A percentile compares a stretch with the other conserved stretches of the same genome.
Evolutionary conservation across 2,888 invertebrate genomes (phyloP).

Genomic region (Buathra laborator): DNA sequence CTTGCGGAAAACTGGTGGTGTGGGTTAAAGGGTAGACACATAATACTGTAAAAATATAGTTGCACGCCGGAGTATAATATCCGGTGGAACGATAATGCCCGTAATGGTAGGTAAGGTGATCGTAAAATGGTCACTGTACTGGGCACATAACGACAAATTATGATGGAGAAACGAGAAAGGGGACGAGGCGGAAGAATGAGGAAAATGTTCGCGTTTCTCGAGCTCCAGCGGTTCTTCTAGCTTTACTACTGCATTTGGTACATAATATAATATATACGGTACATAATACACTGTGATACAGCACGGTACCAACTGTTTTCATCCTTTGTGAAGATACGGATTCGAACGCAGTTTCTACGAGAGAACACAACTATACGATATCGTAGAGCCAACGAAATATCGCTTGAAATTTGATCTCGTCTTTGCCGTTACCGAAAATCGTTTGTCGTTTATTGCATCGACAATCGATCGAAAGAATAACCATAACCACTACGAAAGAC

Average conservation of each 20-base stretch:
- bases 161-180: slow-evolving; percentile 20
- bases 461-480: slow-evolving; percentile 5
- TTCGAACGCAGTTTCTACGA: neutral
- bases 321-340: neutral
- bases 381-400: neutral
- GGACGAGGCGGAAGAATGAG: neutral
- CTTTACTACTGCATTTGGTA: slow-evolving; percentile 14
- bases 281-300: slow-evolving; percentile 11
- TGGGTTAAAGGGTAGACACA: too few relatives aligned
- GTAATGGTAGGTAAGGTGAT: slow-evolving; percentile 72
- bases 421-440: slow-evolving; percentile 37
- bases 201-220: slow-evolving; percentile 25
- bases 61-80: slow-evolving; percentile 68
- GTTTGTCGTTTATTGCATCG: slow-evolving; percentile 41
- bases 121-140: slow-evolving; percentile 74
- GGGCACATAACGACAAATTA: slow-evolving; percentile 73
- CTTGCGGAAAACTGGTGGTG: neutral
- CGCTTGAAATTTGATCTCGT: neutral
- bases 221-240: neutral
- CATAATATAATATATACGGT: slow-evolving; percentile 8
- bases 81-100: slow-evolving; percentile 65
- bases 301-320: slow-evolving; percentile 15
- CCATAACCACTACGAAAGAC: too few relatives aligned
- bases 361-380: slow-evolving; percentile 11
- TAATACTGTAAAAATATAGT: slow-evolving; percentile 47